phyloP scores from a whole-genome alignment of 2,888 invertebrate genomes.

The Sycophila texana region DNA sequence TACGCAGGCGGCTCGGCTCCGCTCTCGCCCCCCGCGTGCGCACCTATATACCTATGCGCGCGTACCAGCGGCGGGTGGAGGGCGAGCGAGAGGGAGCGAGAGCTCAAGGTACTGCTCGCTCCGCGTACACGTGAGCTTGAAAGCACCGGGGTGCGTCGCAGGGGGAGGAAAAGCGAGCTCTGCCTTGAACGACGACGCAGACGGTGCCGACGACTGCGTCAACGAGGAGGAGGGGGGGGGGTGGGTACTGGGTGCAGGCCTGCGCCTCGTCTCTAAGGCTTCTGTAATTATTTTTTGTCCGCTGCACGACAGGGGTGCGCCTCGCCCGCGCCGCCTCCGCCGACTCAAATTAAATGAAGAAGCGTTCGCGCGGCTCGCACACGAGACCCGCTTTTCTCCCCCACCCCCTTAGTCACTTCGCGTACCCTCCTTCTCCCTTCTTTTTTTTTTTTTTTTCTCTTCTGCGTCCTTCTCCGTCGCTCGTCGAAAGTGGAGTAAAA shows the following conservation, averaged over 20 bases:
- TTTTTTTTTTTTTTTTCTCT: not conserved
- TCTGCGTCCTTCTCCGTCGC: not conserved
- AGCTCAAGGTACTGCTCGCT: conserved; percentile 68
- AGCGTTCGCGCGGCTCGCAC: conserved; percentile 53
- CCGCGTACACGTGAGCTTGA: conserved; percentile 51
- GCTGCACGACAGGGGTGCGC: conserved; percentile 73
- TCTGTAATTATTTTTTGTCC: conserved; percentile 76
- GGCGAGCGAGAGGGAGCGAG: conserved; percentile 56
- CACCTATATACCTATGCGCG: not conserved
- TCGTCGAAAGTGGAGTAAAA: conserved; percentile 48
- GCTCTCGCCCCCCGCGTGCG: conserved; percentile 29
- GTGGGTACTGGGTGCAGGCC: conserved; percentile 39
- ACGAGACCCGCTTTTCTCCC: not conserved
- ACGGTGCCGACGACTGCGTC: conserved; percentile 37
- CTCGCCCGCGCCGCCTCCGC: conserved; percentile 62
- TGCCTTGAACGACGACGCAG: conserved; percentile 44
- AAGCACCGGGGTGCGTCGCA: conserved; percentile 59
- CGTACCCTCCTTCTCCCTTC: not conserved
- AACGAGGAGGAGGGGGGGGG: conserved; percentile 14
- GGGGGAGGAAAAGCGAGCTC: conserved; percentile 37
- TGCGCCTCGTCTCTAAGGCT: conserved; percentile 66
- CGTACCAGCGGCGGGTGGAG: conserved; percentile 9
- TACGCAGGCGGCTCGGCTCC: conserved; percentile 33
- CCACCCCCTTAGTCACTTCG: not conserved
- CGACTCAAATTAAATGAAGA: conserved; percentile 75